Evolutionary conservation across 2,113 vertebrate species (phyloP).

Genomic region (Xiphophorus maculatus): DNA sequence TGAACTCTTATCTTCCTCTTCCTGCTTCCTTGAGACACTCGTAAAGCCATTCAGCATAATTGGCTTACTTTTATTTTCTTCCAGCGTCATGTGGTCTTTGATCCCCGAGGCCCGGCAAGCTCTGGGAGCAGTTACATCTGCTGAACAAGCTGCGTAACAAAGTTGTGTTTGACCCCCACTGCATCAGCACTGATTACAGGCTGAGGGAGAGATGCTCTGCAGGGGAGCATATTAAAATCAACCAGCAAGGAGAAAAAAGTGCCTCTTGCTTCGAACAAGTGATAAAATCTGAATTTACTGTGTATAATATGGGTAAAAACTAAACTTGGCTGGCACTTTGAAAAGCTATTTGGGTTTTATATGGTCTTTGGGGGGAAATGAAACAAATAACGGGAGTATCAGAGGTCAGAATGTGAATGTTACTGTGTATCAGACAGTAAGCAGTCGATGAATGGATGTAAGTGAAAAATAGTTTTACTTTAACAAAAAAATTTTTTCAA

Average conservation of each 20-base stretch:
- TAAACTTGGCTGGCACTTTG: conserved; percentile 2
- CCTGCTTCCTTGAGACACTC: conserved; percentile 28
- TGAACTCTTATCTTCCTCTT: conserved; percentile 28
- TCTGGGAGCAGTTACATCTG: conserved; percentile 35
- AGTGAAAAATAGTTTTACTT: background rate
- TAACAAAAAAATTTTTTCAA: background rate
- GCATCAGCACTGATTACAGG: conserved; percentile 55
- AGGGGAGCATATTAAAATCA: conserved; percentile 60
- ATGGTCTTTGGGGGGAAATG: background rate
- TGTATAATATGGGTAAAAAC: conserved; percentile 21
- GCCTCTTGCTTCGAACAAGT: conserved; percentile 25
- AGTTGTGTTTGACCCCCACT: conserved; percentile 50
- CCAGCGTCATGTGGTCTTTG: conserved; percentile 49
- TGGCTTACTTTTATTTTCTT: conserved; percentile 61
- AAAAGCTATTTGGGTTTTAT: background rate
- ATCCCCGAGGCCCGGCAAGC: conserved; percentile 39
- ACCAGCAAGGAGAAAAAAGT: conserved; percentile 22
- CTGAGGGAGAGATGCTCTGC: conserved; percentile 29
- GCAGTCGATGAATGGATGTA: background rate
- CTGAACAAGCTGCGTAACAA: conserved; percentile 40
- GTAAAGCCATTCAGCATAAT: conserved; percentile 58
- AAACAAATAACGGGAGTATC: background rate
- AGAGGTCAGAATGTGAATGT: background rate
- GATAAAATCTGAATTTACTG: conserved; percentile 33
- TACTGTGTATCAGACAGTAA: background rate